Percentiles rank a stretch among this genome's conserved stretches.
Evolutionary conservation across 2,113 vertebrate genomes (phyloP).

Genomic region (Sphyrna mokarran): DNA sequence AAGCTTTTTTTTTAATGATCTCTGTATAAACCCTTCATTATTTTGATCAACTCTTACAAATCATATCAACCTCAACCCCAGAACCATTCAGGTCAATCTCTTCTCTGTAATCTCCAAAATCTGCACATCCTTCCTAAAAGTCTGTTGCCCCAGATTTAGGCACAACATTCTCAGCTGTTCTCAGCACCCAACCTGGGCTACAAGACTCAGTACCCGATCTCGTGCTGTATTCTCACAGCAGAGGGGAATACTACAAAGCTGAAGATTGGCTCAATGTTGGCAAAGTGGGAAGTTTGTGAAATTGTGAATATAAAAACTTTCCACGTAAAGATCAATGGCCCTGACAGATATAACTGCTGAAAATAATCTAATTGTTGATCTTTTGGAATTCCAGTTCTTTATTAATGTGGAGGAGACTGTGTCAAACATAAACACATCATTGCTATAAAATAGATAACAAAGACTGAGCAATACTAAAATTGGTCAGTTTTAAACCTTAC

Average conservation of each 20-base stretch:
- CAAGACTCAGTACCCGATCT: background rate
- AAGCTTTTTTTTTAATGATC: background rate
- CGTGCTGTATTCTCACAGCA: background rate
- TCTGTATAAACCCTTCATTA: background rate
- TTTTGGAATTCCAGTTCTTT: background rate
- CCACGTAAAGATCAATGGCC: background rate
- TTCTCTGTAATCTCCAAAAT: background rate
- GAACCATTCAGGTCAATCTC: background rate
- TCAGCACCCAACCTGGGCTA: background rate
- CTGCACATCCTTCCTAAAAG: background rate
- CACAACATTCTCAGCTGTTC: background rate
- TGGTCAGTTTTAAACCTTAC: conserved; percentile 40
- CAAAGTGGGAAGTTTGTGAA: background rate
- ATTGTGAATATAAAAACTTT: background rate
- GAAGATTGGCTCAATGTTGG: background rate
- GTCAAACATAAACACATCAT: background rate
- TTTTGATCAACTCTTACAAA: background rate
- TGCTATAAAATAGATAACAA: background rate
- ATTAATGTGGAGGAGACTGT: background rate
- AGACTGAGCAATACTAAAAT: no score
- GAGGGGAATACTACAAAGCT: background rate
- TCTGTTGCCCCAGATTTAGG: background rate
- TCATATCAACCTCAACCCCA: background rate
- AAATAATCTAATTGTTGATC: background rate
- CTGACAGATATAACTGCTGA: background rate